phyloP scores from a whole-genome alignment of 1,140 invertebrate species.

The Berghia stephanieae region DNA sequence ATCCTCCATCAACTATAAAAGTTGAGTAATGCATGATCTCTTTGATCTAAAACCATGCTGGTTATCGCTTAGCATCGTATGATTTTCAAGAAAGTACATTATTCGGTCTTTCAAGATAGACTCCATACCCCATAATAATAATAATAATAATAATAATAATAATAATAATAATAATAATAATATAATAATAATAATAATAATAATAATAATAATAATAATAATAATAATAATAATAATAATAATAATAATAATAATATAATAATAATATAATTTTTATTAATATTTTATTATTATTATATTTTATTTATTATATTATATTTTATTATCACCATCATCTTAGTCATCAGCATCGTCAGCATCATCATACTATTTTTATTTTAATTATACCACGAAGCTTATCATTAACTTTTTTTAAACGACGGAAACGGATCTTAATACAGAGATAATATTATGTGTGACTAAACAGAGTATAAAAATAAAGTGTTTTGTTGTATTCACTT shows the following conservation, averaged over 20 bases:
- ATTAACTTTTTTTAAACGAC: neutral
- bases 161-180: neutral
- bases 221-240: constrained; percentile 8
- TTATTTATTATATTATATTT: no score
- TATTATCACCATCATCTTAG: neutral
- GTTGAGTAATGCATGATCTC: no score
- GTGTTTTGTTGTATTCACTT: no score
- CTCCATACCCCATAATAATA: neutral
- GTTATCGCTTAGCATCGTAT: no score
- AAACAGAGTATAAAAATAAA: no score
- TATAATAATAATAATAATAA: neutral
- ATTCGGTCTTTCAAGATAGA: no score
- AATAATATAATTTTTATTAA: neutral
- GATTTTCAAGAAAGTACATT: no score
- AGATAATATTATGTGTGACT: no score
- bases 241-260: constrained; percentile 7
- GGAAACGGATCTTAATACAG: neutral
- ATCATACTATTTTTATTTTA: neutral
- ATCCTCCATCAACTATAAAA: neutral
- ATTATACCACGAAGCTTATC: neutral
- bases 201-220: neutral
- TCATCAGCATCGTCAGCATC: neutral
- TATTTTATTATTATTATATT: neutral
- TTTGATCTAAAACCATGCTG: no score
- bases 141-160: neutral